Evolutionary conservation across 2,888 invertebrate species (phyloP).

Genomic region (Priapulus caudatus): DNA sequence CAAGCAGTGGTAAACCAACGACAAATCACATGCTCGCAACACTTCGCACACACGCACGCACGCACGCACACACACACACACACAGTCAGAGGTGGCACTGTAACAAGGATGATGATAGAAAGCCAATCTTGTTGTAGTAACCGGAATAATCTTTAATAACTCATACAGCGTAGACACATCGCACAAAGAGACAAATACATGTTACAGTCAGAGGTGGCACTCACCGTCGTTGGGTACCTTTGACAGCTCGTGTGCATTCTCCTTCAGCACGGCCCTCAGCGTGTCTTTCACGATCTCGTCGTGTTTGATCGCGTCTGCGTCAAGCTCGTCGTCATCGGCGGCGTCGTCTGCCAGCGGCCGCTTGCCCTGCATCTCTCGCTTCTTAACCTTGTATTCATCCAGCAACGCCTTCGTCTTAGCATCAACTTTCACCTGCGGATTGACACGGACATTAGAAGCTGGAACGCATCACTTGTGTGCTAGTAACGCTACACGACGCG

Average conservation of each 20-base stretch:
- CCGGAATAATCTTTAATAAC: conserved; percentile 15
- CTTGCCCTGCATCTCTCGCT: conserved; percentile 37
- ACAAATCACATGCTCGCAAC: too few relatives aligned
- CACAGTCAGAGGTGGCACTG: too few relatives aligned
- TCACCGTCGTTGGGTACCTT: conserved; percentile 12
- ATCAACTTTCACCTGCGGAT: conserved; percentile 60
- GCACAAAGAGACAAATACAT: conserved; percentile 9
- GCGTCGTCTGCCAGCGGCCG: background rate
- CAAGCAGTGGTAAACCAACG: too few relatives aligned
- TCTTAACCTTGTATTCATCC: conserved; percentile 65
- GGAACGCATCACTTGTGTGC: too few relatives aligned
- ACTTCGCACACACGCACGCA: too few relatives aligned
- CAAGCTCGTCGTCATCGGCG: conserved; percentile 41
- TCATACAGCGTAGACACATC: too few relatives aligned
- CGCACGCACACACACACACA: too few relatives aligned
- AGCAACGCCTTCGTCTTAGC: conserved; percentile 89
- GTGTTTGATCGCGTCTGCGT: conserved; percentile 58
- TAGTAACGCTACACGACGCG: too few relatives aligned
- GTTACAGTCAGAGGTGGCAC: too few relatives aligned
- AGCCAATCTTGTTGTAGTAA: background rate
- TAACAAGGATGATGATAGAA: too few relatives aligned
- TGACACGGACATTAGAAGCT: too few relatives aligned
- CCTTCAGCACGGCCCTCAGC: conserved; percentile 64
- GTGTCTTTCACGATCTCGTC: conserved; percentile 62
- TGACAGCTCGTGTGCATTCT: conserved; percentile 63